These are phyloP conservation scores for Colletes gigas DNA, from an alignment of 1,140 invertebrate genomes.

Conservation along the genomic window DNA sequence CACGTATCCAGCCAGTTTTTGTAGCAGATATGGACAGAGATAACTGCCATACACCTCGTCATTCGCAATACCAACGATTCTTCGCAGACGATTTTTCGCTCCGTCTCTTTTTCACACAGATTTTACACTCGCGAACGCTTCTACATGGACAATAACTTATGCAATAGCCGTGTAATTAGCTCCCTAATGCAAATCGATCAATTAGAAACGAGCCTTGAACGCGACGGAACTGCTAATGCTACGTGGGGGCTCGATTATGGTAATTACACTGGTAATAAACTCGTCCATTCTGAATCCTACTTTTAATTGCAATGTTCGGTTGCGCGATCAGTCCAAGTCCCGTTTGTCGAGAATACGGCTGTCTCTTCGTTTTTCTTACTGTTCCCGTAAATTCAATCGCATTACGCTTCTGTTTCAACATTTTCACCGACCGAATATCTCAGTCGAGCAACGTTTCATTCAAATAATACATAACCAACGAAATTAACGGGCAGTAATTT, in stretches of 20 bases:
- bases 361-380: too few relatives aligned
- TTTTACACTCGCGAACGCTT: not conserved
- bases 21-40: not conserved
- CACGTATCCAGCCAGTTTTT: not conserved
- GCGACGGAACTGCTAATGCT: conserved; percentile 53
- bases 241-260: conserved; percentile 71
- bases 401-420: too few relatives aligned
- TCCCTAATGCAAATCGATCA: conserved; percentile 72
- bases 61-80: not conserved
- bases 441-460: too few relatives aligned
- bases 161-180: conserved; percentile 72
- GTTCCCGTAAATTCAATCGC: too few relatives aligned
- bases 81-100: not conserved
- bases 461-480: too few relatives aligned
- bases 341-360: not conserved
- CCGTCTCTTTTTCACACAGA: not conserved
- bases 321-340: conserved; percentile 5
- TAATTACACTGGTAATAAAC: conserved; percentile 68
- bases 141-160: conserved; percentile 59
- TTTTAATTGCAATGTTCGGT: conserved; percentile 19
- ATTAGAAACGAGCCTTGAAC: conserved; percentile 70
- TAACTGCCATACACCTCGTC: not conserved
- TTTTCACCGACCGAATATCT: too few relatives aligned
- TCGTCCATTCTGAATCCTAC: conserved; percentile 33
- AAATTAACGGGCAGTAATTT: too few relatives aligned